phyloP scores from a whole-genome alignment of 1,140 invertebrate species.

The Pinna nobilis region DNA sequence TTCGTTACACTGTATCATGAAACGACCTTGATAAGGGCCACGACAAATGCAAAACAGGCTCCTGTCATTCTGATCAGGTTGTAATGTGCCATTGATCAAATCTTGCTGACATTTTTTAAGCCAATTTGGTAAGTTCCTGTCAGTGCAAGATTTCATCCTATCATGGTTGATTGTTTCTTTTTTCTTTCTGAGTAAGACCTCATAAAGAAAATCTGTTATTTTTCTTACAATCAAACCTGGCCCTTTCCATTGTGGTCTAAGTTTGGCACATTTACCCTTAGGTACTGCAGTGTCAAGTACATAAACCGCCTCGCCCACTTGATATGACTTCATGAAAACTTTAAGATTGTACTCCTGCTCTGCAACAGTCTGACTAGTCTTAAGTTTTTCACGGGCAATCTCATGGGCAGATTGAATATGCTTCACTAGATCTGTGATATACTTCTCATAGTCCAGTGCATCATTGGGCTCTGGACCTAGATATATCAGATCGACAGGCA shows the following conservation, averaged over 20 bases:
- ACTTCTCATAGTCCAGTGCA: not conserved
- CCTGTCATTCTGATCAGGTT: not conserved
- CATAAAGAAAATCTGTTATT: not conserved
- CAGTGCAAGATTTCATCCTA: slow-evolving; percentile 11
- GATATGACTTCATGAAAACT: not conserved
- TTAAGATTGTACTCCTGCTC: slow-evolving; percentile 5
- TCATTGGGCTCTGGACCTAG: not conserved
- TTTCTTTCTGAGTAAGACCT: not conserved
- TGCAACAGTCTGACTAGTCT: not conserved
- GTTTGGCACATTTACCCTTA: slow-evolving; percentile 1
- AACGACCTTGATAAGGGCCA: slow-evolving; percentile 1
- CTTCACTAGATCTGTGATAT: not conserved
- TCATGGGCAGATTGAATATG: not conserved
- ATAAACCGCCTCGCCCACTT: slow-evolving; percentile 2
- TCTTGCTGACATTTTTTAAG: not conserved
- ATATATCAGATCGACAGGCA: slow-evolving; percentile 27
- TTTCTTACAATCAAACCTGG: not conserved
- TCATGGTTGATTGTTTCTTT: not conserved
- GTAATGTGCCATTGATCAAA: not conserved
- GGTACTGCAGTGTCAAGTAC: not conserved
- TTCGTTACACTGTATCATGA: slow-evolving; percentile 34
- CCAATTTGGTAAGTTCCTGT: slow-evolving; percentile 11
- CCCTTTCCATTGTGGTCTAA: not conserved
- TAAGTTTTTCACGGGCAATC: slow-evolving; percentile 1
- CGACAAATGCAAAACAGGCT: slow-evolving; percentile 11